These are phyloP conservation scores for Macaca mulatta DNA, from an alignment of 2,113 vertebrate genomes.

Conservation along the genomic window DNA sequence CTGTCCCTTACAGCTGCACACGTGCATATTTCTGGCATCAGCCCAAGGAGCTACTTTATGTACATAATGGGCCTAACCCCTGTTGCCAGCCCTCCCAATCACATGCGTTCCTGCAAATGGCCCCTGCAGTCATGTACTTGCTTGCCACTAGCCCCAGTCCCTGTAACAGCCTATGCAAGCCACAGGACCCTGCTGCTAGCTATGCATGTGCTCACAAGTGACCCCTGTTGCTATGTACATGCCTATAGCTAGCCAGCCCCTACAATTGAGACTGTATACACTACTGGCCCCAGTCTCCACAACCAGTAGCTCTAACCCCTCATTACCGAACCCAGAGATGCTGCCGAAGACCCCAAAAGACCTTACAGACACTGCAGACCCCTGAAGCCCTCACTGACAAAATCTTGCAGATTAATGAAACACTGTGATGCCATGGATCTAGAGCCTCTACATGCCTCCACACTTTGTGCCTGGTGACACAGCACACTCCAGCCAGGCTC, in stretches of 20 bases:
- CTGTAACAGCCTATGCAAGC: not conserved
- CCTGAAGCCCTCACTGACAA: not conserved
- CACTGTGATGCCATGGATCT: not conserved
- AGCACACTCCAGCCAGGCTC: not conserved
- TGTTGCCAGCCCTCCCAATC: not conserved
- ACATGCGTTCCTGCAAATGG: not conserved
- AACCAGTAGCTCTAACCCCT: not conserved
- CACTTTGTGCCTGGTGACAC: not conserved
- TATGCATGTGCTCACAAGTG: not conserved
- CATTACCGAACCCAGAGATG: not conserved
- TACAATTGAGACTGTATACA: not conserved
- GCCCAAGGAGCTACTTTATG: accelerated
- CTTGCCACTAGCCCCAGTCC: too few species aligned
- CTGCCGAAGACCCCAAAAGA: not conserved
- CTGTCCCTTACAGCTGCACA: not conserved
- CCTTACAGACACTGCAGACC: not conserved
- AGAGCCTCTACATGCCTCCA: not conserved
- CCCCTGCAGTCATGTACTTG: too few species aligned
- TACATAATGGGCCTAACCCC: not conserved
- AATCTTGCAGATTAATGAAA: not conserved
- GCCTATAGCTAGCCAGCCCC: not conserved
- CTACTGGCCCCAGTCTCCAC: not conserved
- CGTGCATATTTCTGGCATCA: too few species aligned
- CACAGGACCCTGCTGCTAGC: not conserved
- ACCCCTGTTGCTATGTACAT: not conserved